phyloP scores from a whole-genome alignment of 2,113 vertebrate genomes.

The Cryptomyrus ogoouensis region DNA sequence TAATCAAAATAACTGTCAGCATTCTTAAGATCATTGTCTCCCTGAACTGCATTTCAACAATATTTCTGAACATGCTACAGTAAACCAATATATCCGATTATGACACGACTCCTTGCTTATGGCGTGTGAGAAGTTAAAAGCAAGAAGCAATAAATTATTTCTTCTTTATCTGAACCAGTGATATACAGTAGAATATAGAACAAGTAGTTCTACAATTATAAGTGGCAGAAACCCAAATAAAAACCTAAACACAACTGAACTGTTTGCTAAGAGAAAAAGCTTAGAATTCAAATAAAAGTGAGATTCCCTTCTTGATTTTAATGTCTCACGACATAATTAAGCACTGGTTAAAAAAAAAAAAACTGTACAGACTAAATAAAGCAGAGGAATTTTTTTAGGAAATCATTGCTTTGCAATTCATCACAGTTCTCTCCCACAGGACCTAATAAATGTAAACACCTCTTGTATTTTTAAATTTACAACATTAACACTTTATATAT shows the following conservation, averaged over 20 bases:
- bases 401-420: slow-evolving; percentile 81
- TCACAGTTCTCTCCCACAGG: slow-evolving; percentile 76
- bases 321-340: slow-evolving; percentile 99
- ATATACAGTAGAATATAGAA: slow-evolving; percentile 84
- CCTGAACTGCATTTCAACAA: slow-evolving; percentile 65
- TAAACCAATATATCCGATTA: slow-evolving; percentile 92
- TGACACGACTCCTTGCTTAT: slow-evolving; percentile 71
- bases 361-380: slow-evolving; percentile 72
- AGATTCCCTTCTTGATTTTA: slow-evolving; percentile 90
- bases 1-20: slow-evolving; percentile 63
- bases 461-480: slow-evolving; percentile 70
- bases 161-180: slow-evolving; percentile 88
- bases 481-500: slow-evolving; percentile 84
- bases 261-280: slow-evolving; percentile 62
- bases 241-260: slow-evolving; percentile 73
- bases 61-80: slow-evolving; percentile 78
- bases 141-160: slow-evolving; percentile 94
- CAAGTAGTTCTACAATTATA: slow-evolving; percentile 71
- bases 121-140: slow-evolving; percentile 83
- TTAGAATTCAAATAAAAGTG: slow-evolving; percentile 72
- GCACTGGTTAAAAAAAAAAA: slow-evolving; percentile 71
- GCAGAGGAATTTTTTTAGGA: slow-evolving; percentile 66
- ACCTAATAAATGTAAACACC: slow-evolving; percentile 97
- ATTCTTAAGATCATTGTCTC: slow-evolving; percentile 56
- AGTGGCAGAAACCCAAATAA: slow-evolving; percentile 44